These are phyloP conservation scores for Sebastes taczanowskii DNA, from an alignment of 2,797 vertebrate species.

Conservation along the genomic window DNA sequence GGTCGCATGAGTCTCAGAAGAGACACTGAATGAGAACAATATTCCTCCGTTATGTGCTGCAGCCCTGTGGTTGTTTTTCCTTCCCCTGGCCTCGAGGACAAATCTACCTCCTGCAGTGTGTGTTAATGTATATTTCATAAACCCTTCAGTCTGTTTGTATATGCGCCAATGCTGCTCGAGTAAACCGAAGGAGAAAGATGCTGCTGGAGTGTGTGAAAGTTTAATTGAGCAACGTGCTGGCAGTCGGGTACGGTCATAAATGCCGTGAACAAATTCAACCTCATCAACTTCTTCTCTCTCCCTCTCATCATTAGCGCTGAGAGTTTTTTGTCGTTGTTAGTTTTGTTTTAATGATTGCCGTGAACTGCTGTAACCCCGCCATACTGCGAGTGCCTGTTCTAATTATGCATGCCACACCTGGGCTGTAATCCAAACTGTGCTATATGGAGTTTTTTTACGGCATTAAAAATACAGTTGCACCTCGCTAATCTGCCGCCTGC, in stretches of 20 bases:
- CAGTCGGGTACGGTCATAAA: conserved; percentile 18
- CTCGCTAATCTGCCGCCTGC: conserved; percentile 51
- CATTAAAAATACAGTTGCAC: conserved; percentile 44
- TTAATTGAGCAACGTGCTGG: conserved; percentile 32
- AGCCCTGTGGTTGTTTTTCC: conserved; percentile 28
- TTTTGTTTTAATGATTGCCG: conserved; percentile 36
- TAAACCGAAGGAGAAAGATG: conserved; percentile 6
- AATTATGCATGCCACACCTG: conserved; percentile 21
- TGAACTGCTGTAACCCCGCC: conserved; percentile 20
- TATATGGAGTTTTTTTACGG: conserved; percentile 15
- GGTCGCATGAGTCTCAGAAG: conserved; percentile 73
- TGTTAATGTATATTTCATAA: conserved; percentile 41
- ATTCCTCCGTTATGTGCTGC: conserved; percentile 48
- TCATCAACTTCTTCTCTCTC: background rate
- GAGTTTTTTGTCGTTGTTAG: conserved; percentile 37
- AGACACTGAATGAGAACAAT: conserved; percentile 73
- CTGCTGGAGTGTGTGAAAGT: background rate
- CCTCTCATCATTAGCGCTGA: conserved; percentile 31
- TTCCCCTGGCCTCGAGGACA: background rate
- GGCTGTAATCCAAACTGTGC: conserved; percentile 38
- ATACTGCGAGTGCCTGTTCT: background rate
- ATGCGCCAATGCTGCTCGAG: background rate
- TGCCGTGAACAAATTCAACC: conserved; percentile 30
- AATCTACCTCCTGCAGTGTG: background rate
- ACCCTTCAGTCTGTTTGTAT: conserved; percentile 24